These are phyloP conservation scores for Phalloptychus januarius DNA, from an alignment of 2,797 vertebrate species.

Conservation along the genomic window DNA sequence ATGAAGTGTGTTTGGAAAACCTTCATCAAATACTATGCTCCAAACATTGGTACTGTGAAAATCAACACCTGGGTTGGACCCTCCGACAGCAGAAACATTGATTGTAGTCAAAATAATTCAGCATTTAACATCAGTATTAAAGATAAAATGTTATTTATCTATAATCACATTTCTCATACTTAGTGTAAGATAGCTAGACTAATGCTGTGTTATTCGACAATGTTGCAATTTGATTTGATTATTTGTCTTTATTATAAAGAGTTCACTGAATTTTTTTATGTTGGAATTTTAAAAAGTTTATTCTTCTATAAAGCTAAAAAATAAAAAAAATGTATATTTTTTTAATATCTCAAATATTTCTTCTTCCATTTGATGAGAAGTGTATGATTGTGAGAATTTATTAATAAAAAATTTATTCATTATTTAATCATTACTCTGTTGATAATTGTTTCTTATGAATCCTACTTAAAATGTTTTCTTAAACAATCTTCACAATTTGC, in stretches of 20 bases:
- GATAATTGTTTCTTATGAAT: neutral
- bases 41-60: neutral
- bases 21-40: neutral
- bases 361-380: neutral
- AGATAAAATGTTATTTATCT: too few relatives aligned
- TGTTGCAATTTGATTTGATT: neutral
- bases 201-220: neutral
- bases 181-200: neutral
- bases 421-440: neutral
- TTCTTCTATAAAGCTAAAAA: neutral
- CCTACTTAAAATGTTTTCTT: neutral
- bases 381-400: neutral
- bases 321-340: neutral
- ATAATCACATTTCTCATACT: neutral
- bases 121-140: neutral
- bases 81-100: neutral
- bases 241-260: neutral
- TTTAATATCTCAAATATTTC: neutral
- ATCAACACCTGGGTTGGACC: neutral
- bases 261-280: neutral
- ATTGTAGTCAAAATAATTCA: neutral
- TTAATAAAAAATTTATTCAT: neutral
- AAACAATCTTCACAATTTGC: neutral
- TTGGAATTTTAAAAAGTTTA: neutral
- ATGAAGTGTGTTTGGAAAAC: neutral